These are phyloP conservation scores for Sylvilagus bachmani DNA, from an alignment of 2,113 vertebrate genomes.

Conservation along the genomic window DNA sequence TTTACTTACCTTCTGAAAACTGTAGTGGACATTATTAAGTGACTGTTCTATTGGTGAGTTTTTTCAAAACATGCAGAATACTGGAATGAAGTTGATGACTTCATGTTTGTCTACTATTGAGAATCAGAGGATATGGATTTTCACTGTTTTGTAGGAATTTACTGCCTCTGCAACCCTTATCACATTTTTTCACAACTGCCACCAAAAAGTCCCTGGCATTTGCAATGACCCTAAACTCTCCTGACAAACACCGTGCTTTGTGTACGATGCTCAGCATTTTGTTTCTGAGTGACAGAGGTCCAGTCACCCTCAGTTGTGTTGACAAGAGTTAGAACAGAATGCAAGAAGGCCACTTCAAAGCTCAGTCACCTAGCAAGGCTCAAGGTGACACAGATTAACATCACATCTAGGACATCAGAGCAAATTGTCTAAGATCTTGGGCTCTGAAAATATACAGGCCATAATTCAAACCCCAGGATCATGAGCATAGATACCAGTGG, in stretches of 20 bases:
- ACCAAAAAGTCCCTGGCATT: neutral
- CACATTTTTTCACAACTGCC: neutral
- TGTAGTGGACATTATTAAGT: neutral
- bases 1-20: neutral
- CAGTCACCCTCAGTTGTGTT: neutral
- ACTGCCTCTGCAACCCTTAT: neutral
- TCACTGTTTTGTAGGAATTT: neutral
- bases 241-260: neutral
- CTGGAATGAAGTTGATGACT: neutral
- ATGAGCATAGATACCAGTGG: neutral
- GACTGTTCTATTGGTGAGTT: neutral
- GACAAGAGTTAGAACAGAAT: neutral
- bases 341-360: neutral
- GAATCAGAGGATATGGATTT: neutral
- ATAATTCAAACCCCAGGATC: neutral
- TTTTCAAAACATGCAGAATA: neutral
- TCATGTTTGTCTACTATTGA: too few species aligned
- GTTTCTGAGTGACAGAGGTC: neutral
- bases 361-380: neutral
- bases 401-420: neutral
- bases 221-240: neutral
- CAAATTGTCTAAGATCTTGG: neutral
- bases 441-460: neutral
- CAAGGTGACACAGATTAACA: neutral
- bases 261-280: neutral